These are phyloP conservation scores for Trichonephila clavata DNA, from an alignment of 1,140 invertebrate genomes.

Conservation along the genomic window DNA sequence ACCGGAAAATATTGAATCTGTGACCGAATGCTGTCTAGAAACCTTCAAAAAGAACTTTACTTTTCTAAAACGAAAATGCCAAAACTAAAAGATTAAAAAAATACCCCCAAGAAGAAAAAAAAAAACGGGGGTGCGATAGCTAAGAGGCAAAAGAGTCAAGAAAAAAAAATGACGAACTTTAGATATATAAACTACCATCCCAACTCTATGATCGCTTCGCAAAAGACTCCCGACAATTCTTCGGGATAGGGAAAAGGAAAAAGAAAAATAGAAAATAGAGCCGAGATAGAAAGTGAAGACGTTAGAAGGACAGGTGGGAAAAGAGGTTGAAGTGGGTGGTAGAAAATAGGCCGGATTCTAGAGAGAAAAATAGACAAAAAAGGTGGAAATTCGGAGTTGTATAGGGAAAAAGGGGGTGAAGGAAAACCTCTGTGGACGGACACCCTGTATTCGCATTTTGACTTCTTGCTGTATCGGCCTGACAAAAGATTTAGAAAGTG, in stretches of 20 bases:
- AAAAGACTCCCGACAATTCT: constrained; percentile 36
- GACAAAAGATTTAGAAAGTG: constrained; percentile 64
- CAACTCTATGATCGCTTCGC: constrained; percentile 16
- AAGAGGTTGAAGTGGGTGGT: not conserved
- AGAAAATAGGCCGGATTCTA: not conserved
- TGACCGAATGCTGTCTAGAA: constrained; percentile 31
- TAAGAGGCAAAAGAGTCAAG: not conserved
- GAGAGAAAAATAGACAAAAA: not conserved
- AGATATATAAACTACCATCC: constrained; percentile 41
- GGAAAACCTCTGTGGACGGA: constrained; percentile 45
- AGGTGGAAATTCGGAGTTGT: not conserved
- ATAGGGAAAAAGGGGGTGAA: not conserved
- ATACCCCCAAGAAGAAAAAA: not conserved
- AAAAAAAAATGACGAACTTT: not conserved
- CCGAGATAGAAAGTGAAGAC: constrained; percentile 26
- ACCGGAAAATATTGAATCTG: constrained; percentile 11
- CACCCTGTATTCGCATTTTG: constrained; percentile 61
- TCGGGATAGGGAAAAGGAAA: not conserved
- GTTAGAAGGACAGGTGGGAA: constrained; percentile 29
- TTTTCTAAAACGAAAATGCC: not conserved
- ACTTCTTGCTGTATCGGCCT: constrained; percentile 64
- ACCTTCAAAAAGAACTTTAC: constrained; percentile 20
- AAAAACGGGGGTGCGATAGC: not conserved
- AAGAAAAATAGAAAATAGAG: constrained; percentile 26
- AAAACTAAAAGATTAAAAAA: constrained; percentile 33